Base-by-base conservation (phyloP, 2,888 invertebrate genomes). In the Drosophila flavopinicola region DNA sequence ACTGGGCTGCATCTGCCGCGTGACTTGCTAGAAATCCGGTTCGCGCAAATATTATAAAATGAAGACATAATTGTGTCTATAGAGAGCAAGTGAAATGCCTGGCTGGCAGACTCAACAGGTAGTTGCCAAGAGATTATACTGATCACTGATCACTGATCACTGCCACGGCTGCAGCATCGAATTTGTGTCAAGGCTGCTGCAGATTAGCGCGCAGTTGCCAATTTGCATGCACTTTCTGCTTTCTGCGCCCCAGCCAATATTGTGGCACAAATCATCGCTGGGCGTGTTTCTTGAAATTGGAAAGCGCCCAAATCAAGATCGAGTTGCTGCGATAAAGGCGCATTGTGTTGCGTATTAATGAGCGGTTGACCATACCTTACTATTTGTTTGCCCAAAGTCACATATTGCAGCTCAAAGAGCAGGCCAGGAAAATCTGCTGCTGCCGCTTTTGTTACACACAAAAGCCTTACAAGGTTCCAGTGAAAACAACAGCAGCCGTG, bases 181-280 rank as follows among this genome's bases (percentile, higher is more conserved):
- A 85, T 78, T 85, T 82, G 79, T 85, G 80, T 85, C 80, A 82
- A 82, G 80, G 80, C 83, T 82, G 75, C 63, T 48, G 45, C 53
- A 29, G 33, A 64, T 23, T 32, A 25, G 29, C 17, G 13, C 59
- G 64, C 49, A 38, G 38, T 44, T 41, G 38, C 20, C 44, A 57
- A 75, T 79, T 78, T 79, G 71, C 76, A 76, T 78, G 54, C 60
- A 66, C 20, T 20, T 20, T 20, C 20, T 20, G n/a, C 38, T 58
- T 49, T 66, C 33, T 47, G 53, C 58, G 38, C 44, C 42, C 48
- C 73, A 51, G 53, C 42, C 57, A 33, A 25, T 15, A 41, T 25
- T 39, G 27, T n/a, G 27, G 6, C 64, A 30, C 25, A 53, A 53
- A 48, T 69, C 54, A 25, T 4, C 7, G 48, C 38, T 65, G 57